Base-by-base conservation (phyloP, 64 coral and sea anemone genomes). In the Dendrophyllia cribrosa region DNA sequence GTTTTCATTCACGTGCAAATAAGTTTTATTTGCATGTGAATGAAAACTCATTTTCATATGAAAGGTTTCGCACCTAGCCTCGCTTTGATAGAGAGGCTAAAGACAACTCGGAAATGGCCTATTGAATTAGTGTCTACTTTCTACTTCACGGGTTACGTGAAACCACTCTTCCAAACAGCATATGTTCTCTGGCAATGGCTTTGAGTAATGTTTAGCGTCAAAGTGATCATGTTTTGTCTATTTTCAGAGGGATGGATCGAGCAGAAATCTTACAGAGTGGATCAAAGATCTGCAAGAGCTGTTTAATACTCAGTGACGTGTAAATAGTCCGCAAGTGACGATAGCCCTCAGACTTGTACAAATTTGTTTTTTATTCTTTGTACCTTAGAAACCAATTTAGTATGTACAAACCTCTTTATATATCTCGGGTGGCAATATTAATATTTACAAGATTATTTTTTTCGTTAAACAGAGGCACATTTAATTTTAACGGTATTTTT, bases 381-480 rank as follows among this genome's bases (percentile, higher is more conserved):
- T 50, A 45, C 5, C 72, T 19, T 75, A 20, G 19, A 68, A 84
- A 64, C 78, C 19, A 17, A 84, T 3, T 62, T 22, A 67, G 19
- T 84, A 66, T 84, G 19, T 84, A 84, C 80, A 84, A 65, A 84
- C 44, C 59, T 83, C 45, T 60, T 67, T 66, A 67, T 66, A 66
- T 84, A 51, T 67, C 58, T 84, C n/a, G 17, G 58, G 8, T 84
- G 60, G 67, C 80, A 83, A 34, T 34, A 34, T 19, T 66, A 84
- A 23, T 84, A 84, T 84, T 67, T 84, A 84, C 80, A 84, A 67
- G 61, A 50, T 82, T 25, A 8, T 17, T 83, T 84, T 68, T 84
- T 43, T 84, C 45, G 58, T 6, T 26, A 43, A 51, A 66, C 51
- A 25, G 11, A 15, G 51, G 51, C 59, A 59, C 61, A n/a, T 20